Evolutionary conservation across 92 coral and sea anemone genomes (phyloP).

Genomic region (Heteractis magnifica): DNA sequence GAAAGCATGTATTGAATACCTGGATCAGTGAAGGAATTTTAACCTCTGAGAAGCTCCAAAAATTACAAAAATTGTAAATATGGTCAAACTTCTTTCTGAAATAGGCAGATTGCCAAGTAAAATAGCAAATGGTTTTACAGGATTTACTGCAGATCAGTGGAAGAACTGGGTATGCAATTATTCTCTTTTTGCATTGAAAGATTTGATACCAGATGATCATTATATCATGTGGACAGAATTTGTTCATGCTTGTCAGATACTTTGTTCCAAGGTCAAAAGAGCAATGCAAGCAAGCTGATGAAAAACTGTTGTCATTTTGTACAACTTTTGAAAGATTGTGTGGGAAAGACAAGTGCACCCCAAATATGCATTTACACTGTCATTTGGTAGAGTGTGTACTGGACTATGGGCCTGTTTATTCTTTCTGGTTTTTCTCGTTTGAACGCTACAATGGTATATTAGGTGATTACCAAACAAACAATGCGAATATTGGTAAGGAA

Average conservation of each 20-base stretch:
- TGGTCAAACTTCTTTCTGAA: conserved; percentile 31
- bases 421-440: too few species aligned
- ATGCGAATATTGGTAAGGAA: too few species aligned
- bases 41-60: conserved; percentile 20
- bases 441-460: too few species aligned
- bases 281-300: too few species aligned
- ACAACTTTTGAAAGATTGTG: conserved; percentile 28
- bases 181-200: conserved; percentile 51
- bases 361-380: conserved; percentile 56
- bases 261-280: conserved; percentile 36
- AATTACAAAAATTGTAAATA: conserved; percentile 41
- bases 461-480: too few species aligned
- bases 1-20: conserved; percentile 44
- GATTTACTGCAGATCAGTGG: conserved; percentile 70
- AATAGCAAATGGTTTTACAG: conserved; percentile 46
- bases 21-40: conserved; percentile 38
- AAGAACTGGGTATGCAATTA: conserved; percentile 42
- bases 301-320: too few species aligned
- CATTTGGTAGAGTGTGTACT: conserved; percentile 37
- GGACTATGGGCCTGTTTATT: too few species aligned
- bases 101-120: conserved; percentile 50
- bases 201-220: conserved; percentile 35
- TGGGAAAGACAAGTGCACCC: conserved; percentile 48
- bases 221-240: conserved; percentile 48
- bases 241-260: conserved; percentile 43